Percentiles rank a stretch among this genome's conserved stretches.
Evolutionary conservation across 2,888 invertebrate genomes (phyloP).

Genomic region (Stenodema calcarata): DNA sequence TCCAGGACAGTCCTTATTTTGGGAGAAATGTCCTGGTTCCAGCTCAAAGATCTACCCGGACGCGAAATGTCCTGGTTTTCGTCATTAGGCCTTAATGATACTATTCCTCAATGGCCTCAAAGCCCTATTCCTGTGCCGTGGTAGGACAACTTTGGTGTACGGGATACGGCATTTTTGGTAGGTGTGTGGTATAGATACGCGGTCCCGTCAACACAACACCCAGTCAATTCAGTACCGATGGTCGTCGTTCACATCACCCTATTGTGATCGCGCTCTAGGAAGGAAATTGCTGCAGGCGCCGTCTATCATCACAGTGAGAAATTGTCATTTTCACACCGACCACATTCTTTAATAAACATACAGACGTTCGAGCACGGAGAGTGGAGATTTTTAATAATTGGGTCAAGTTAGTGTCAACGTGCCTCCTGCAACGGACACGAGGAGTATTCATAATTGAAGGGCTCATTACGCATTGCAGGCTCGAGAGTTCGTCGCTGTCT

Average conservation of each 20-base stretch:
- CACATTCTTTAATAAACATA: conserved; percentile 30
- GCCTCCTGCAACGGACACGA: conserved; percentile 11
- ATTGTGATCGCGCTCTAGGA: not conserved
- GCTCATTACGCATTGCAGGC: conserved; percentile 48
- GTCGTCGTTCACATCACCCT: not conserved
- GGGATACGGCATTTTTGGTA: too few species aligned
- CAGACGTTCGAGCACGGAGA: not conserved
- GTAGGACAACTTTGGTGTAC: too few species aligned
- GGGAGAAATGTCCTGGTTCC: too few species aligned
- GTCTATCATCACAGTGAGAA: not conserved
- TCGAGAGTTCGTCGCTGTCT: not conserved
- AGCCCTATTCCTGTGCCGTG: too few species aligned
- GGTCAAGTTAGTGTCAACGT: conserved; percentile 32
- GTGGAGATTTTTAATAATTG: conserved; percentile 23
- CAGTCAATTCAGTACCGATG: not conserved
- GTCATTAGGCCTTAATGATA: too few species aligned
- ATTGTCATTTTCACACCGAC: conserved; percentile 39
- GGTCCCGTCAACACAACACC: not conserved
- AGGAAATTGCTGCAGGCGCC: not conserved
- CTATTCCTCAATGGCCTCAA: too few species aligned
- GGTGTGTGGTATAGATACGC: too few species aligned
- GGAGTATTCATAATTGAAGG: conserved; percentile 45
- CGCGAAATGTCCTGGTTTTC: too few species aligned
- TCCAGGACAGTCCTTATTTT: too few species aligned
- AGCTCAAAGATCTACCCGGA: too few species aligned